Base-by-base conservation (phyloP, 2,797 vertebrate genomes). In the Channallabes apus region DNA sequence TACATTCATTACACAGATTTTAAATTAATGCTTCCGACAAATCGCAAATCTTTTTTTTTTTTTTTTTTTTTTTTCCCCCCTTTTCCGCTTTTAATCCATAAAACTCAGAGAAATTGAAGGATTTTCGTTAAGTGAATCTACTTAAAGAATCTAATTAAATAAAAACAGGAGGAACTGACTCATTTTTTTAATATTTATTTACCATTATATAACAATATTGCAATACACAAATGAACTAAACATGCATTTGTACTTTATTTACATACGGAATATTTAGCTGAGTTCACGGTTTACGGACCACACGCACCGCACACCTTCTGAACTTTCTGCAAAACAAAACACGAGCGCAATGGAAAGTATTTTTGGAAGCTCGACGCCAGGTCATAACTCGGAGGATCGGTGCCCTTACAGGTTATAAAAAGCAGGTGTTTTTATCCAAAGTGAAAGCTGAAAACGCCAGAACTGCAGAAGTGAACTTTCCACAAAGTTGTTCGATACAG, bases 341-440 rank as follows among this genome's bases (percentile, higher is more conserved):
- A 32, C 9, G 27, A 12, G 27, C 4, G 27, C 51, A 35, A 61
- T 15, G 11, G 24, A 24, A 59, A 59, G 51, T 32, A 56, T 76
- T 59, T 78, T 32, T 38, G 29, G 29, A 38, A 24, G 75, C 56
- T 77, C 9, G 6, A n/a, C 1, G 32, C 32, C 20, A 38, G 3
- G 20, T 61, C 3, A 78, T 78, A 38, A 78, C 24, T 35, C 32
- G 18, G 32, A 22, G n/a, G 6, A 32, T 8, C 24, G 2, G 6
- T 56, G 51, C 56, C 27, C 27, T 77, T 58, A 20, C 27, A 14
- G 73, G 4, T 76, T 58, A 58, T 76, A 58, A 20, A 76, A 56
- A 56, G 17, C 64, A 68, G 46, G 80, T 54, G n/a, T 2, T 64
- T 94, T 93, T 93, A 91, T 93, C 35, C 14, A 90, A 89, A 89